Percentiles rank a stretch among this genome's conserved stretches.
Evolutionary conservation across 2,797 vertebrate genomes (phyloP).

Genomic region (Silurus lanzhouensis): DNA sequence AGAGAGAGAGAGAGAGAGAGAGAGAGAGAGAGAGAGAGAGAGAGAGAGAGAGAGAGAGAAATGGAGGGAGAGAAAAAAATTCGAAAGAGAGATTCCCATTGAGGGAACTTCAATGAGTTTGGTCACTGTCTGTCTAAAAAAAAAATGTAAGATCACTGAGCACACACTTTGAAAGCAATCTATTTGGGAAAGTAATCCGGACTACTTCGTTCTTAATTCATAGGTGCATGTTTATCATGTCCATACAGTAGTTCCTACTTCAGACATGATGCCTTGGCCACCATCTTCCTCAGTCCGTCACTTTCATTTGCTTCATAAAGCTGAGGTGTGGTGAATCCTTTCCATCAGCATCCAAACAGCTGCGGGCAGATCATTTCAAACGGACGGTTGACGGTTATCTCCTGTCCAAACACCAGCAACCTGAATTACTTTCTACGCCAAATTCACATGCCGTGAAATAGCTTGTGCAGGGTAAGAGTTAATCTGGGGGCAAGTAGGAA

Average conservation of each 20-base stretch:
- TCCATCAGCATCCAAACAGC: slow-evolving; percentile 62
- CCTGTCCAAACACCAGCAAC: slow-evolving; percentile 62
- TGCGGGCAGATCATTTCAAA: slow-evolving; percentile 62
- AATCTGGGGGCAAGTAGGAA: slow-evolving; percentile 44
- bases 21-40: no score
- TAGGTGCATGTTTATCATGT: slow-evolving; percentile 65
- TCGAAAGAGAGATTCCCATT: not conserved
- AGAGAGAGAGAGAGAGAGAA: no score
- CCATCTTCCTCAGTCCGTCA: slow-evolving; percentile 47
- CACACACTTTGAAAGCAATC: slow-evolving; percentile 61
- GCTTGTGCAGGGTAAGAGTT: slow-evolving; percentile 20
- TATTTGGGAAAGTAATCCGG: slow-evolving; percentile 48
- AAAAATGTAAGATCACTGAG: slow-evolving; percentile 58
- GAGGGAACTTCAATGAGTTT: slow-evolving; percentile 47
- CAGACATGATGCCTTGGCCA: slow-evolving; percentile 61
- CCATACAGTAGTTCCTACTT: slow-evolving; percentile 59
- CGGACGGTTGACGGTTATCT: slow-evolving; percentile 62
- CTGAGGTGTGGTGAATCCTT: slow-evolving; percentile 62
- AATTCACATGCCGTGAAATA: slow-evolving; percentile 34
- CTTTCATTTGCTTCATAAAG: slow-evolving; percentile 66
- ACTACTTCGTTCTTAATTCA: slow-evolving; percentile 36
- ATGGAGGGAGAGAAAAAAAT: not conserved
- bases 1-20: not conserved
- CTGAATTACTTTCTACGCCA: slow-evolving; percentile 48
- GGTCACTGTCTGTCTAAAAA: slow-evolving; percentile 58